phyloP scores from a whole-genome alignment of 2,113 vertebrate genomes.

The Tautogolabrus adspersus region DNA sequence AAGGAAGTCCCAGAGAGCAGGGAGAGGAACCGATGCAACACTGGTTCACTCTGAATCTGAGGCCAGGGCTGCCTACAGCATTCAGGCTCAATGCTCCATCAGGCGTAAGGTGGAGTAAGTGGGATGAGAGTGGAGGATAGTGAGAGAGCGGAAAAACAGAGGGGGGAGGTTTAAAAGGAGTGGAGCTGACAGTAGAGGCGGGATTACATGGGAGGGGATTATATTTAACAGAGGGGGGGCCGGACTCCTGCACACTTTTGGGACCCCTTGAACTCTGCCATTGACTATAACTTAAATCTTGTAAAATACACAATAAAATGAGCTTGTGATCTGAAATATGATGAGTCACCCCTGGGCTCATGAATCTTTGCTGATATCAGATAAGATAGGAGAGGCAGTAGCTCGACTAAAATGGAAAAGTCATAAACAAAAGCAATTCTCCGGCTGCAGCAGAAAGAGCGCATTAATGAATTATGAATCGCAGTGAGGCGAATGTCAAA shows the following conservation, averaged over 20 bases:
- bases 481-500: constrained; percentile 10
- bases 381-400: background rate
- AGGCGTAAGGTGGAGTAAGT: constrained; percentile 80
- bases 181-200: constrained; percentile 62
- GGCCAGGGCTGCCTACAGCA: constrained; percentile 59
- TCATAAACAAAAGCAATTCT: constrained; percentile 21
- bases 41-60: constrained; percentile 55
- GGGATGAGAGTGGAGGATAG: constrained; percentile 69
- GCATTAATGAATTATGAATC: constrained; percentile 55
- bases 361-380: constrained; percentile 5
- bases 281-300: background rate
- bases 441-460: constrained; percentile 11
- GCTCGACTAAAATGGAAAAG: constrained; percentile 54
- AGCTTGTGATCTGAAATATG: background rate
- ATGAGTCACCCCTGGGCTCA: constrained; percentile 38
- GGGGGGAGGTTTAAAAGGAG: constrained; percentile 59
- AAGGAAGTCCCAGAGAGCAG: constrained; percentile 34
- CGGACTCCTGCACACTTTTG: background rate
- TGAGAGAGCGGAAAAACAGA: constrained; percentile 52
- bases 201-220: constrained; percentile 72
- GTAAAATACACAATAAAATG: background rate
- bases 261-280: constrained; percentile 13
- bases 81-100: constrained; percentile 73
- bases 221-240: constrained; percentile 12
- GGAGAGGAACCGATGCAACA: constrained; percentile 28